These are phyloP conservation scores for Lithobates pipiens DNA, from an alignment of 2,797 vertebrate species.

Conservation along the genomic window DNA sequence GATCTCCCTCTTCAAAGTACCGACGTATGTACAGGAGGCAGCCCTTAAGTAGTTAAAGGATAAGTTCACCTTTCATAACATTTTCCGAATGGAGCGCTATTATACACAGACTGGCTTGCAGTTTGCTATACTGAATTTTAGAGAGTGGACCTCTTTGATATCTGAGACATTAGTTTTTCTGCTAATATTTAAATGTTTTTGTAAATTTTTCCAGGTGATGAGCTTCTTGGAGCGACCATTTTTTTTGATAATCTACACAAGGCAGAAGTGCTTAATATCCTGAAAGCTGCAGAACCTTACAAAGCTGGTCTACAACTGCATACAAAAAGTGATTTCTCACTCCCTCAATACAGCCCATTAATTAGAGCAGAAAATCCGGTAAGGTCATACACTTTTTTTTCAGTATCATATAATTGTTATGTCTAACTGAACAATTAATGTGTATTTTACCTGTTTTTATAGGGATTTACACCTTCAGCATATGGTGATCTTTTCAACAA, in stretches of 20 bases:
- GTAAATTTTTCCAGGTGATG: constrained; percentile 70
- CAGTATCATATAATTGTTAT: neutral
- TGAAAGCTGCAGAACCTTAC: constrained; percentile 77
- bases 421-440: neutral
- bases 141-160: neutral
- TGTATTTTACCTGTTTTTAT: constrained; percentile 5
- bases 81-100: too few species aligned
- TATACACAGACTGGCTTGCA: too few species aligned
- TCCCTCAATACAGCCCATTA: constrained; percentile 1
- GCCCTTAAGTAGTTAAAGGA: too few species aligned
- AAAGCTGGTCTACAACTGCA: constrained; percentile 76
- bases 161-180: neutral
- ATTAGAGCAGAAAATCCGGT: constrained; percentile 29
- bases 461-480: constrained; percentile 28
- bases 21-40: too few species aligned
- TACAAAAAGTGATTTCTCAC: constrained; percentile 71
- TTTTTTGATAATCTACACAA: constrained; percentile 76
- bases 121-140: too few species aligned
- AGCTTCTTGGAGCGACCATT: constrained; percentile 78
- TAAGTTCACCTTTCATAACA: too few species aligned
- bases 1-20: too few species aligned
- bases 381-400: constrained; percentile 7
- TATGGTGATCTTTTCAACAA: constrained; percentile 57
- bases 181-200: neutral
- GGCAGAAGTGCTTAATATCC: constrained; percentile 71